Base-by-base conservation (phyloP, 64 coral and sea anemone genomes). In the Montipora foliosa region DNA sequence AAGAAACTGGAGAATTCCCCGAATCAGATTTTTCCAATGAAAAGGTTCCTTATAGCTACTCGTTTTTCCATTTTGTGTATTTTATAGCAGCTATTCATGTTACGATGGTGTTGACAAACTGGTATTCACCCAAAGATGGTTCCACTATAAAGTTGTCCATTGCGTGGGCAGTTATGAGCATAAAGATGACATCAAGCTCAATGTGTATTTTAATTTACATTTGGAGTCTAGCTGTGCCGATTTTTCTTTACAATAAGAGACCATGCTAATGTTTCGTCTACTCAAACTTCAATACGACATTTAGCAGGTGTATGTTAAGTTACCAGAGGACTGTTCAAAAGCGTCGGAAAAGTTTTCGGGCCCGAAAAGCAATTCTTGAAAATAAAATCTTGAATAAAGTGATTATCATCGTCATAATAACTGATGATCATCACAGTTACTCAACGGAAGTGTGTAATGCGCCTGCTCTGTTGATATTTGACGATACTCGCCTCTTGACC, bases 161-260 rank as follows among this genome's bases (percentile, higher is more conserved):
- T 14, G 95, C 95, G 49, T 98, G 97, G 97, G 94, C 97, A 4
- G 94, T 94, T 8, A 98, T 98, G 97, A 96, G 97, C 29, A 95
- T 98, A 82, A 98, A 98, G 61, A 95, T 98, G 94, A 98, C 95
- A 8, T 82, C 94, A 0, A 98, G 97, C 19, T 93, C 84, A 16
- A 74, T 98, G 89, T 96, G 91, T 75, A 85, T 96, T 68, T 67
- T 98, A 13, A 5, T 98, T 22, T 98, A 98, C 37, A 94, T 98
- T 45, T 98, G 94, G 94, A 92, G 96, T 86, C 74, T 97, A 47
- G 95, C 84, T 5, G 89, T 86, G 3, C 82, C 82, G 11, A 70
- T 86, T 86, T 49, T 86, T 9, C 82, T 86, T 10, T 86, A 86
- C 82, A 86, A 70, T 21, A 86, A 86, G 46, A 86, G 50, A 72